Evolutionary conservation across 2,888 invertebrate genomes (phyloP).

Genomic region (Caenorhabditis sulstoni): DNA sequence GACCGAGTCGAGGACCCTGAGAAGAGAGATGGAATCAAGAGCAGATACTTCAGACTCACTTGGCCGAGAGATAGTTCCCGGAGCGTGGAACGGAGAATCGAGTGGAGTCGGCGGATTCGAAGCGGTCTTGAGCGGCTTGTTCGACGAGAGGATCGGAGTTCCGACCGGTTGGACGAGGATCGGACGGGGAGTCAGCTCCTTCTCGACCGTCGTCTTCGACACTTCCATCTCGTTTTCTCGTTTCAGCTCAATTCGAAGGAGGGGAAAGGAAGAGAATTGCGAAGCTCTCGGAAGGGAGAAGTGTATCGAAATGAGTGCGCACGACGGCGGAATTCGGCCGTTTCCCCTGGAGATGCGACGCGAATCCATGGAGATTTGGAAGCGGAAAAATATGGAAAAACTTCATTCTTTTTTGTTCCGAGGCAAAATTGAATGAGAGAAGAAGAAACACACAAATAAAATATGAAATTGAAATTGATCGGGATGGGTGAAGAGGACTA

Average conservation of each 20-base stretch:
- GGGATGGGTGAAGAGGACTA: slow-evolving; percentile 8
- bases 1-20: slow-evolving; percentile 31
- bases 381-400: background rate
- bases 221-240: slow-evolving; percentile 10
- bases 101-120: slow-evolving; percentile 47
- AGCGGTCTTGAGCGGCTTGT: slow-evolving; percentile 4
- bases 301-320: slow-evolving; percentile 25
- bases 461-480: slow-evolving; percentile 7
- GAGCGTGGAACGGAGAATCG: slow-evolving; percentile 26
- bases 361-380: slow-evolving; percentile 27
- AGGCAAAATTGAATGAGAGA: slow-evolving; percentile 26
- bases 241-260: background rate
- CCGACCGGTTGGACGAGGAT: slow-evolving; percentile 41
- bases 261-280: background rate
- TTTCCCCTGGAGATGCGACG: slow-evolving; percentile 9
- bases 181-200: slow-evolving; percentile 30
- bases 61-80: slow-evolving; percentile 14
- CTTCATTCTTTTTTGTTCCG: slow-evolving; percentile 30
- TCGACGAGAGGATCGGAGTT: background rate
- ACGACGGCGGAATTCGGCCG: slow-evolving; percentile 7
- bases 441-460: slow-evolving; percentile 24
- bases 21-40: background rate
- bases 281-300: too few relatives aligned
- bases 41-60: slow-evolving; percentile 1
- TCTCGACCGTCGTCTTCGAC: background rate